Percentiles rank a stretch among this genome's conserved stretches.
phyloP scores from a whole-genome alignment of 2,113 vertebrate species.

The Scopus umbretta region DNA sequence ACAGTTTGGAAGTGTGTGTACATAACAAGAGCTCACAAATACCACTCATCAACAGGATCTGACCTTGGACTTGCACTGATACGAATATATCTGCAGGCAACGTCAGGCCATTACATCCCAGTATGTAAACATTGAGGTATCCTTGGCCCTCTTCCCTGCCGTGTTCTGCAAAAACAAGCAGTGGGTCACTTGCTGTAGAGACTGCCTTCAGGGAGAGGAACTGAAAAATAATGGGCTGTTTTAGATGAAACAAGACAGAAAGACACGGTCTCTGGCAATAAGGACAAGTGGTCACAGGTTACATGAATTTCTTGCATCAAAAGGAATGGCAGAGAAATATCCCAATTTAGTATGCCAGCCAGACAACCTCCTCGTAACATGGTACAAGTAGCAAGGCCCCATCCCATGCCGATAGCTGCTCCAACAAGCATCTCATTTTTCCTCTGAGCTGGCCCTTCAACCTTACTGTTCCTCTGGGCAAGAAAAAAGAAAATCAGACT shows the following conservation, averaged over 20 bases:
- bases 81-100: not conserved
- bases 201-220: slow-evolving; percentile 32
- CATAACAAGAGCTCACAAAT: not conserved
- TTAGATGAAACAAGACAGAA: not conserved
- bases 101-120: not conserved
- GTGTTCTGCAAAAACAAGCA: slow-evolving; percentile 33
- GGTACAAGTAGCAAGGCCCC: not conserved
- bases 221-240: not conserved
- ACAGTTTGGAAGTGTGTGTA: not conserved
- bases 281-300: slow-evolving; percentile 48
- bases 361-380: not conserved
- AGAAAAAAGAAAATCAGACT: not conserved
- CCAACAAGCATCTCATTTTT: not conserved
- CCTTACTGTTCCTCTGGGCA: not conserved
- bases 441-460: not conserved
- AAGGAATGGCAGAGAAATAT: not conserved
- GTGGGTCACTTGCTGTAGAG: slow-evolving; percentile 46
- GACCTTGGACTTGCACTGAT: not conserved
- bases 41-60: not conserved
- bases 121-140: not conserved
- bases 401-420: not conserved
- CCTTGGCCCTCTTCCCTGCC: not conserved
- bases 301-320: not conserved
- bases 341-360: not conserved
- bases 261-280: not conserved